Conservation (phyloP, 2,888 invertebrate genomes). For the Aphodius granarius region DNA sequence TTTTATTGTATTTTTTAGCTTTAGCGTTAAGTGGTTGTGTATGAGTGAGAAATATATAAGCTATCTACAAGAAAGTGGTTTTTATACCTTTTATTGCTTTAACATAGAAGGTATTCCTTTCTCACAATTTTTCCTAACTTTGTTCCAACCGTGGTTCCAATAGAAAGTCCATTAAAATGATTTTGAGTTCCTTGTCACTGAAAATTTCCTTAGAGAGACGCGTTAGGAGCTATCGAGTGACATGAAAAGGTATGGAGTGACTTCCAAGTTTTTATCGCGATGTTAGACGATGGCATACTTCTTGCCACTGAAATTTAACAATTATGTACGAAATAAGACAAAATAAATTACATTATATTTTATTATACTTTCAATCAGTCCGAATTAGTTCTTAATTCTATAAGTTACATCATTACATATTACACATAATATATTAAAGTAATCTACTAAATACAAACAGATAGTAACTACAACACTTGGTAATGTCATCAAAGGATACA, state of each 20-base stretch:
- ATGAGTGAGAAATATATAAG: neutral
- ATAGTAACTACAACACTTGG: constrained; percentile 21
- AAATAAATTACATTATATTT: neutral
- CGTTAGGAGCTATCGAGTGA: no score
- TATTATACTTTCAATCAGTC: constrained; percentile 24
- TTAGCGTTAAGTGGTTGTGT: neutral
- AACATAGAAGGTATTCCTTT: neutral
- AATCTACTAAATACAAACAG: constrained; percentile 19
- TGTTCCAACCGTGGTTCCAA: neutral
- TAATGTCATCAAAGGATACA: constrained; percentile 4
- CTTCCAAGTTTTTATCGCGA: no score
- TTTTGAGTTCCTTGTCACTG: no score
- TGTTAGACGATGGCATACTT: no score
- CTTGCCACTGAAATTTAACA: no score
- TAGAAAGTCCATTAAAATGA: no score
- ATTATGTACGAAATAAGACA: neutral
- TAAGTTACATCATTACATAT: constrained; percentile 19
- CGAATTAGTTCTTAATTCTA: constrained; percentile 23
- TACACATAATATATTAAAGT: constrained; percentile 15
- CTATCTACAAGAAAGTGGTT: neutral
- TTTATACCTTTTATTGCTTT: neutral
- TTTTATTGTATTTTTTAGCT: neutral
- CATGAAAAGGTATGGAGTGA: no score
- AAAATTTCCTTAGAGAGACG: no score
- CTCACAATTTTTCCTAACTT: neutral